Percentiles rank a stretch among this genome's conserved stretches.
These are phyloP conservation scores for Helarctos malayanus DNA, from an alignment of 2,797 vertebrate species.

Conservation along the genomic window DNA sequence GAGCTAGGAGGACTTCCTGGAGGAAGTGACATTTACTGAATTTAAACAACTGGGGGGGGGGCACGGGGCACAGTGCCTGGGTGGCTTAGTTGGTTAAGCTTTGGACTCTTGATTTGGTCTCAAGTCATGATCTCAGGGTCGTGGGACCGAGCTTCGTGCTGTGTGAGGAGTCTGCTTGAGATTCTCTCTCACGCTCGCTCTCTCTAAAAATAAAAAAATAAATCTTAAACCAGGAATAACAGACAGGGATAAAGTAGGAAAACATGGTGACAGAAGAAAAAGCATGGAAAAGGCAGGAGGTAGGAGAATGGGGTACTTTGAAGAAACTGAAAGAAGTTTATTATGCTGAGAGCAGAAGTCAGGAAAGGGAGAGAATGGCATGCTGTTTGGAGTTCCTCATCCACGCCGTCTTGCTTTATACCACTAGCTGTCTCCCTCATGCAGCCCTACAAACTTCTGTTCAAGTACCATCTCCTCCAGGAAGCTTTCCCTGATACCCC, in stretches of 20 bases:
- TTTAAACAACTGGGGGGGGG: not conserved
- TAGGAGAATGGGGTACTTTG: not conserved
- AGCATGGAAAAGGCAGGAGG: not conserved
- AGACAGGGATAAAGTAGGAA: not conserved
- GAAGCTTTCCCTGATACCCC: not conserved
- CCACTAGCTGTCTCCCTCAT: not conserved
- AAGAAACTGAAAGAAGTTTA: not conserved
- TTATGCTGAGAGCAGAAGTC: not conserved
- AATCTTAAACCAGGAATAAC: not conserved
- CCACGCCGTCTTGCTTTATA: not conserved
- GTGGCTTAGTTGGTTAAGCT: not conserved
- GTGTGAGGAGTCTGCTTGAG: not conserved
- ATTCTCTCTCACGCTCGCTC: not conserved
- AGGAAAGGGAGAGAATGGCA: not conserved
- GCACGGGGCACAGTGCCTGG: not conserved
- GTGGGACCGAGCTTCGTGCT: not conserved
- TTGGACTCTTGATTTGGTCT: not conserved
- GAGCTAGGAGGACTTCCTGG: not conserved
- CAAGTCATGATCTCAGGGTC: not conserved
- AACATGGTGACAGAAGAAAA: not conserved
- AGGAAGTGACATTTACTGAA: not conserved
- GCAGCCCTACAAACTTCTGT: not conserved
- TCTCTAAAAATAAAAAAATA: not conserved
- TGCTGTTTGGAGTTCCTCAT: not conserved
- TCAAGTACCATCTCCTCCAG: not conserved